Percentiles rank a stretch among this genome's conserved stretches.
These are phyloP conservation scores for Menura novaehollandiae DNA, from an alignment of 2,113 vertebrate genomes.

Conservation along the genomic window DNA sequence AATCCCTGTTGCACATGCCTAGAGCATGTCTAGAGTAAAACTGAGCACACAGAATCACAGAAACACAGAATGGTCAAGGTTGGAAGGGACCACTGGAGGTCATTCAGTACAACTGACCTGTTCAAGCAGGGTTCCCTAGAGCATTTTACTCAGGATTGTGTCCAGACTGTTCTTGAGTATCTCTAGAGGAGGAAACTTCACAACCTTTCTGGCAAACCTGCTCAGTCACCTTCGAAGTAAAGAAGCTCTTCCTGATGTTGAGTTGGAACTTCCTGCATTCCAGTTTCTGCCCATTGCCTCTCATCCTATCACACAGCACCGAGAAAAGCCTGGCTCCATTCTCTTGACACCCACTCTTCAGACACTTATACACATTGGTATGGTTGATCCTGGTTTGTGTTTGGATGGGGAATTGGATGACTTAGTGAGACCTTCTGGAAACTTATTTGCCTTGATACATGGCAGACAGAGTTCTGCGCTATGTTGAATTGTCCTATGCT, in stretches of 20 bases:
- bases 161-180: fast-evolving
- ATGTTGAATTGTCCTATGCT: neutral
- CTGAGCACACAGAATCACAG: neutral
- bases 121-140: neutral
- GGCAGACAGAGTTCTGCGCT: neutral
- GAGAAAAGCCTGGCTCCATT: neutral
- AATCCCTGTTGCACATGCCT: neutral
- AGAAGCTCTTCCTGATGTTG: neutral
- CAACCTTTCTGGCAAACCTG: neutral
- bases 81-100: neutral
- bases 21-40: neutral
- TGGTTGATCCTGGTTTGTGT: neutral
- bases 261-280: neutral
- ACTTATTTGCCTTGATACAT: neutral
- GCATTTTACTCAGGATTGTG: neutral
- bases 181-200: neutral
- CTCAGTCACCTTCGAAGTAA: neutral
- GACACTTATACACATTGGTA: neutral
- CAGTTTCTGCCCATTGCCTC: neutral
- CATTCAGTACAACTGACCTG: neutral
- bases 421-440: neutral
- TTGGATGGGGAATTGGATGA: neutral
- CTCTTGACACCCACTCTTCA: neutral
- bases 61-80: neutral
- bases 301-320: fast-evolving